phyloP scores from a whole-genome alignment of 2,797 vertebrate species.

The Ispidina lecontei region DNA sequence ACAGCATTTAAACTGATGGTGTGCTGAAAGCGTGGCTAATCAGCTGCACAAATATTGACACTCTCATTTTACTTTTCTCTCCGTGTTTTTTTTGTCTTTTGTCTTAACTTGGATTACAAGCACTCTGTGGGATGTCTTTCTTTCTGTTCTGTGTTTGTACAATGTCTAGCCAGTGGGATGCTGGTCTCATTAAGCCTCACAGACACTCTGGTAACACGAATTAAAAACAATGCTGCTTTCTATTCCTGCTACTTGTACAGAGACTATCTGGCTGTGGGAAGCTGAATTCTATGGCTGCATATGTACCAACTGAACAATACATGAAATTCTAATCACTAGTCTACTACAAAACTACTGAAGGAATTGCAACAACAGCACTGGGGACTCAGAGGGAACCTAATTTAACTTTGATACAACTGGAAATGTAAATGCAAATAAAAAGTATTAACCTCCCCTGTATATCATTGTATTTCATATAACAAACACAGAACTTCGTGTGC shows the following conservation, averaged over 20 bases:
- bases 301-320: neutral
- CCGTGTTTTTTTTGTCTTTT: neutral
- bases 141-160: conserved; percentile 52
- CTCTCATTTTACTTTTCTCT: conserved; percentile 22
- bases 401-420: neutral
- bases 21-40: conserved; percentile 1
- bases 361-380: neutral
- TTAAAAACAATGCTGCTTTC: conserved; percentile 40
- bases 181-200: conserved; percentile 15
- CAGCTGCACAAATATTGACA: neutral
- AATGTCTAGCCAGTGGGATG: conserved; percentile 55
- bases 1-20: neutral
- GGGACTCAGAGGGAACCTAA: neutral
- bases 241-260: neutral
- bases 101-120: conserved; percentile 22
- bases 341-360: neutral
- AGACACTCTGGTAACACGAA: neutral
- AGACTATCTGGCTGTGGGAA: conserved; percentile 15
- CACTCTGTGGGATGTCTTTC: conserved; percentile 12
- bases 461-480: neutral
- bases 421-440: neutral
- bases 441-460: accelerated
- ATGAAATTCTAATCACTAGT: neutral
- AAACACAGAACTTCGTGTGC: neutral
- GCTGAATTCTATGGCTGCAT: neutral